Evolutionary conservation across 2,797 vertebrate genomes (phyloP).

Genomic region (Sorex maritimensis): DNA sequence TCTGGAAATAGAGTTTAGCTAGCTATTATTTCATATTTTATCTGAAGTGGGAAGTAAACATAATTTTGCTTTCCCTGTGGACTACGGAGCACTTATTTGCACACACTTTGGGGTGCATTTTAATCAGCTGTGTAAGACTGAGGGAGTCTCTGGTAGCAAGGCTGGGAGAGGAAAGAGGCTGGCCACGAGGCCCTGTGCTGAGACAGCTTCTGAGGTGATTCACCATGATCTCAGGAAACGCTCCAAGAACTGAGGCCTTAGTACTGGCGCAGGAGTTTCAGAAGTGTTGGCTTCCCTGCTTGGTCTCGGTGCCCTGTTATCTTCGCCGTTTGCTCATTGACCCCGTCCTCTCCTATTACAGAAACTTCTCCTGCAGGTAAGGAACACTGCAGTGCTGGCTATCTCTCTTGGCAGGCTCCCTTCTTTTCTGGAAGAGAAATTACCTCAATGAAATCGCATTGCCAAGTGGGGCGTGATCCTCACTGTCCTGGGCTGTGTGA

Average conservation of each 20-base stretch:
- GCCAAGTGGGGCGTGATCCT: not conserved
- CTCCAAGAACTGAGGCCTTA: not conserved
- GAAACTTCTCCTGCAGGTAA: not conserved
- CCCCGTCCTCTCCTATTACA: not conserved
- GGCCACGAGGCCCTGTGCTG: not conserved
- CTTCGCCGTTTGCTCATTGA: not conserved
- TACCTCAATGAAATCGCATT: not conserved
- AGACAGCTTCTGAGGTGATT: not conserved
- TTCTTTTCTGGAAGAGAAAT: not conserved
- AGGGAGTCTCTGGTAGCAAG: not conserved
- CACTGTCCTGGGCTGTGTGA: not conserved
- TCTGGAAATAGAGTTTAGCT: slow-evolving; percentile 44
- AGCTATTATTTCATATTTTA: slow-evolving; percentile 16
- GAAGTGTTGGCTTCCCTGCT: not conserved
- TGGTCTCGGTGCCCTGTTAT: not conserved
- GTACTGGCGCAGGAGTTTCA: not conserved
- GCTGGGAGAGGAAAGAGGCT: not conserved
- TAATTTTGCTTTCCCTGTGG: not conserved
- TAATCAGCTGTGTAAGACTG: not conserved
- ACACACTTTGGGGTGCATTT: accelerated
- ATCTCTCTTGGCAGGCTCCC: not conserved
- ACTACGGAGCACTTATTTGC: not conserved
- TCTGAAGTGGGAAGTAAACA: not conserved
- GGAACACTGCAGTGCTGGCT: not conserved
- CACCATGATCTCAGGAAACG: not conserved